A percentile compares a stretch with the other conserved stretches of the same genome.
These are phyloP conservation scores for Moxostoma hubbsi DNA, from an alignment of 2,797 vertebrate genomes.

Conservation along the genomic window DNA sequence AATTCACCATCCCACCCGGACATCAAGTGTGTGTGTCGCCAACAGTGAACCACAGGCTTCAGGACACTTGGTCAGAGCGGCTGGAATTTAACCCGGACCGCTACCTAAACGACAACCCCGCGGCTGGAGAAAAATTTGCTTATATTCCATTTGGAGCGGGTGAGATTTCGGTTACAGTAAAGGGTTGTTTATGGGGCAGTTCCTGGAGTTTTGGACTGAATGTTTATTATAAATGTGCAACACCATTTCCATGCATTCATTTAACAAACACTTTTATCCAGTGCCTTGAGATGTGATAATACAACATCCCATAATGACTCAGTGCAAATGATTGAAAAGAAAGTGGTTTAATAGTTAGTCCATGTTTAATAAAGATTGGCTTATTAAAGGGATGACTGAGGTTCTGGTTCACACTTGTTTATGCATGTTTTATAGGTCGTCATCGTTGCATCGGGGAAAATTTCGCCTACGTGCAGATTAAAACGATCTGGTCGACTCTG, in stretches of 20 bases:
- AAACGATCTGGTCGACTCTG: conserved; percentile 97
- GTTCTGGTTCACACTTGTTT: too few relatives aligned
- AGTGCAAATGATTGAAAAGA: too few relatives aligned
- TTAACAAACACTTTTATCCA: too few relatives aligned
- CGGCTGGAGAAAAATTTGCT: conserved; percentile 90
- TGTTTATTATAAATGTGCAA: too few relatives aligned
- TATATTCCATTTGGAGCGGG: conserved; percentile 96
- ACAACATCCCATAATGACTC: too few relatives aligned
- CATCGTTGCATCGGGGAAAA: conserved; percentile 98
- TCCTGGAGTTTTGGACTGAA: too few relatives aligned
- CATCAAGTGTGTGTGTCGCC: conserved; percentile 98
- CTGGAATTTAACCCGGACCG: conserved; percentile 89
- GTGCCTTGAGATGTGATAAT: too few relatives aligned
- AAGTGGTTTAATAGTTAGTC: too few relatives aligned
- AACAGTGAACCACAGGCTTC: conserved; percentile 94
- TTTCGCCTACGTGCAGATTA: conserved; percentile 97
- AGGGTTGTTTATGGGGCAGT: too few relatives aligned
- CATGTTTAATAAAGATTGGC: too few relatives aligned
- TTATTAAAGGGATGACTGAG: too few relatives aligned
- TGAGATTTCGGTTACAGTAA: conserved; percentile 65
- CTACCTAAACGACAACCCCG: conserved; percentile 87
- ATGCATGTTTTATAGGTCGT: conserved; percentile 78
- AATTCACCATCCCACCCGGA: conserved; percentile 90
- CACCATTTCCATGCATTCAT: too few relatives aligned
- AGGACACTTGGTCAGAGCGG: conserved; percentile 85